A percentile compares a stretch with the other conserved stretches of the same genome.
Evolutionary conservation across 1,140 invertebrate species (phyloP).

Genomic region (Leptonema lineaticorne): DNA sequence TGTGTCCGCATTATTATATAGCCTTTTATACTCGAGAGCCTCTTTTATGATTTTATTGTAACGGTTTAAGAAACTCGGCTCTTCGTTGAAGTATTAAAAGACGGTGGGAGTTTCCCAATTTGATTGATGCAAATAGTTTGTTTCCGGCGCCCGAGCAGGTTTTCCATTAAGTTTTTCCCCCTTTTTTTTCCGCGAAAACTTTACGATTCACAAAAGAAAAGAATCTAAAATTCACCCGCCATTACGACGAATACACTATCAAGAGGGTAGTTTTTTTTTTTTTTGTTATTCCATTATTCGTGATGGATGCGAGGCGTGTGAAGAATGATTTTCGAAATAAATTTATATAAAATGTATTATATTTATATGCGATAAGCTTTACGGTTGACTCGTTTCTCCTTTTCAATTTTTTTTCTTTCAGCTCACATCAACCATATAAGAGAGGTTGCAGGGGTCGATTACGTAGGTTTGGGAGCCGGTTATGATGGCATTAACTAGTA

Average conservation of each 20-base stretch:
- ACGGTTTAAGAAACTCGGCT: too few relatives aligned
- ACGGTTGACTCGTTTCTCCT: neutral
- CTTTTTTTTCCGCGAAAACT: neutral
- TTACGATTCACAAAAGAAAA: too few relatives aligned
- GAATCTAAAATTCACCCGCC: too few relatives aligned
- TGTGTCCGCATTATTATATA: neutral
- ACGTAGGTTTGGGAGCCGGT: constrained; percentile 77
- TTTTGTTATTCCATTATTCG: neutral
- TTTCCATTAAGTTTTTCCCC: neutral
- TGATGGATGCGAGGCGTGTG: neutral
- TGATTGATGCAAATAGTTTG: constrained; percentile 16
- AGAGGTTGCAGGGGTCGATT: constrained; percentile 75
- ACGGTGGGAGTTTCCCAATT: neutral
- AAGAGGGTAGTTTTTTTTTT: neutral
- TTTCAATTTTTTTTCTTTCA: constrained; percentile 51
- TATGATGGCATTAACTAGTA: constrained; percentile 83
- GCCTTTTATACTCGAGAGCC: too few relatives aligned
- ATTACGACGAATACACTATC: too few relatives aligned
- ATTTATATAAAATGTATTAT: constrained; percentile 6
- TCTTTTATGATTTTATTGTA: too few relatives aligned
- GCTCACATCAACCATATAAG: constrained; percentile 87
- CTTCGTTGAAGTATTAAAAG: neutral
- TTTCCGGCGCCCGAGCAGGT: neutral
- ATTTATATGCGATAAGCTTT: neutral
- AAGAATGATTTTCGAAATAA: constrained; percentile 5